phyloP scores from a whole-genome alignment of 2,888 invertebrate species.

The Drosophila birchii region DNA sequence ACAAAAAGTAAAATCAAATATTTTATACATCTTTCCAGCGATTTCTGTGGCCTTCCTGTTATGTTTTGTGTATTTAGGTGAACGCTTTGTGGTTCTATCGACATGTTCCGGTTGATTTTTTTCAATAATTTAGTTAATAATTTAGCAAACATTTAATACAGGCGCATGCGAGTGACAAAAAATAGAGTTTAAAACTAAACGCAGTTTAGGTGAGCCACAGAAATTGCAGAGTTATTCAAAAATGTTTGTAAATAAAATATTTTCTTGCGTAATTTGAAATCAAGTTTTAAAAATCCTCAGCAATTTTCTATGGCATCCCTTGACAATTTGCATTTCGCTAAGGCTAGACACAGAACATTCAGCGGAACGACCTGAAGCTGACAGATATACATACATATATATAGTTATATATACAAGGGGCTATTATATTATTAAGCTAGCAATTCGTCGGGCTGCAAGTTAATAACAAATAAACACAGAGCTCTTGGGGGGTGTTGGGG shows the following conservation, averaged over 20 bases:
- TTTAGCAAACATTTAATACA: constrained; percentile 53
- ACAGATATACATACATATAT: constrained; percentile 17
- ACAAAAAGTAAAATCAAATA: background rate
- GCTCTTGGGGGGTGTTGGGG: constrained; percentile 2
- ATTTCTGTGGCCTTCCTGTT: constrained; percentile 5
- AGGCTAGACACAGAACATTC: constrained; percentile 39
- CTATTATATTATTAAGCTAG: constrained; percentile 31
- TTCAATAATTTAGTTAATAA: constrained; percentile 33
- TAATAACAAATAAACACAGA: constrained; percentile 33
- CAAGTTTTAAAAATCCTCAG: background rate
- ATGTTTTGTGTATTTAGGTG: constrained; percentile 45
- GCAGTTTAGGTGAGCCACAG: background rate
- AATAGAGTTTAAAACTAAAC: constrained; percentile 32
- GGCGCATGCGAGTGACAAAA: constrained; percentile 17
- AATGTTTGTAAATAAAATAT: background rate
- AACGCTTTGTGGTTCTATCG: constrained; percentile 75
- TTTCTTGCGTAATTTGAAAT: background rate
- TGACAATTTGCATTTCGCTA: constrained; percentile 20
- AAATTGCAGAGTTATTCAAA: background rate
- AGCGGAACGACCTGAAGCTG: constrained; percentile 41
- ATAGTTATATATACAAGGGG: constrained; percentile 25
- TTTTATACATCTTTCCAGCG: background rate
- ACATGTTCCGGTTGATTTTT: constrained; percentile 61
- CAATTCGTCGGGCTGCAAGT: constrained; percentile 41
- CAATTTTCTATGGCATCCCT: constrained; percentile 2